Evolutionary conservation across 2,888 invertebrate species (phyloP), one percentile per base, ranked within the genome.

Genomic region (Fragum whitleyi): DNA sequence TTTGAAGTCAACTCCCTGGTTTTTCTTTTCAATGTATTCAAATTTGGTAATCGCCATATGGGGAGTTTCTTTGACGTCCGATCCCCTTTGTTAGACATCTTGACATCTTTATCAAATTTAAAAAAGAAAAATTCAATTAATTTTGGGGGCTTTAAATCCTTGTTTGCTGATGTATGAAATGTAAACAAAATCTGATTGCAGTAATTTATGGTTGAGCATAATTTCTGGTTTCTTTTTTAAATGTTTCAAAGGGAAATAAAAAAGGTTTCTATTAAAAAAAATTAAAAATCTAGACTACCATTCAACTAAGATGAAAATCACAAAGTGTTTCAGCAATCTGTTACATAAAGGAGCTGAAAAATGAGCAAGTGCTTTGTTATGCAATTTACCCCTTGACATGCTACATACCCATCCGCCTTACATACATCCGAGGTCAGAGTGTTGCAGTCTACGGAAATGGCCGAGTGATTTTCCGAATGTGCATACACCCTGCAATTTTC

Each of bases 71-170:
- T 47, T 47, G 47, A 47, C 47, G 14, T 16, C 16, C 47, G 14
- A 47, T 47, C 47, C n/a, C n/a, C 47, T 23, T 61, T 61, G 29
- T 61, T 39, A 65, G n/a, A 65, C 32, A 65, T 65, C 65, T 65
- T 65, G 65, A 65, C 65, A 65, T 42, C 65, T 23, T 42, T 65
- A 11, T 39, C 11, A 39, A 39, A 26, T 47, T n/a, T 47, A 9
- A 16, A 65, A 42, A n/a, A 23, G 32, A 42, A 42, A 65, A 65
- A 65, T 42, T 65, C 65, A 65, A 65, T 65, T 65, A 65, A 65
- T 42, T 21, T 65, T 65, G 5, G 21, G 19, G 32, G 21, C 23
- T 9, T 42, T 23, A 65, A 65, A 26, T 42, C 29, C n/a, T 3
- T 65, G 65, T 65, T 65, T 65, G 65, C 21, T 65, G 11, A 65